Base-by-base conservation (phyloP, 2,888 invertebrate species). In the Hirtodrosophila confusa region DNA sequence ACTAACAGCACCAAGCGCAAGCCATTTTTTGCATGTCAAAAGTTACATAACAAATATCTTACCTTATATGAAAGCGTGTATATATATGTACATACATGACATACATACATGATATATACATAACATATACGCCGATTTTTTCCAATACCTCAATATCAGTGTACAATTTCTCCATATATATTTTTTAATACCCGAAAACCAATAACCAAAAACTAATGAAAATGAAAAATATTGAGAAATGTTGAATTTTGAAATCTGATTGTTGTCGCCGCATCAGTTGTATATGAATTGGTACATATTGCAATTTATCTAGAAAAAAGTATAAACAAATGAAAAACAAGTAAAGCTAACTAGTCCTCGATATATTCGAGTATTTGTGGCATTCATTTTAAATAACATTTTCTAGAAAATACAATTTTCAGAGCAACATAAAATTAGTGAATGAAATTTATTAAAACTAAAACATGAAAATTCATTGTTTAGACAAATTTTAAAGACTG, bases 401-500 rank as follows among this genome's bases (percentile, higher is more conserved):
- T 73, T 74, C 61, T 71, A 75, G 70, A 62, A 65, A 76, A 77
- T 58, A 45, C 60, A 67, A 69, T 74, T 65, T 74, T 77, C 70
- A 63, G 61, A 72, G 73, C 70, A 73, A 72, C 62, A 67, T 64
- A 60, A 57, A 64, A 60, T 73, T 73, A 69, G 64, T 47, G 51
- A 73, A 64, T 50, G 53, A 73, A 73, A 68, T 71, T 69, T 78
- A 79, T 75, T 51, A 61, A 56, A 56, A 51, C 48, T 47, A 69
- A 80, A 72, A 79, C 72, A 80, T 78, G 82, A 76, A 82, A 75
- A 80, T 80, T 82, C 80, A 88, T 86, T 90, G 89, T 90, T 89
- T 90, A 90, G 88, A 89, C 85, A 88, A 90, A 89, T 89, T 89
- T 90, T 89, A 86, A 90, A 90, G 90, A 90, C 90, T 90, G 90